phyloP scores from a whole-genome alignment of 2,113 vertebrate species.

The Alosa alosa region DNA sequence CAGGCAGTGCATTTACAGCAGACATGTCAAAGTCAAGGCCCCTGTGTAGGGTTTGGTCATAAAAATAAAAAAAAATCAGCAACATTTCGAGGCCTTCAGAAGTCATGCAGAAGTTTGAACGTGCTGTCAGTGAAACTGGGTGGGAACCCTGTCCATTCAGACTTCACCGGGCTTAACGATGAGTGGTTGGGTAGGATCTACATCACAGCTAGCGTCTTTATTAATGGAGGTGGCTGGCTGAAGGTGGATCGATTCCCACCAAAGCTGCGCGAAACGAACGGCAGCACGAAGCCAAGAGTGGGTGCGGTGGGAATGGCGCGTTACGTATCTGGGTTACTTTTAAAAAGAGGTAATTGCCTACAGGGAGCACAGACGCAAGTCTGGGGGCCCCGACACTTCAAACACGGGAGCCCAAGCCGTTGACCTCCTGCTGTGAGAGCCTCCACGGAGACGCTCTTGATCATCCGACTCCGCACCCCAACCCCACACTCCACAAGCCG shows the following conservation, averaged over 20 bases:
- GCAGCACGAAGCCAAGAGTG: not conserved
- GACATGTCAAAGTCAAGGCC: too few relatives aligned
- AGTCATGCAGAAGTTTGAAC: too few relatives aligned
- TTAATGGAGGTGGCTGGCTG: not conserved
- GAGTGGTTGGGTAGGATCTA: not conserved
- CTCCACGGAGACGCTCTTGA: slow-evolving; percentile 49
- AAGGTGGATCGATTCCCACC: not conserved
- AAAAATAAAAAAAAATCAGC: too few relatives aligned
- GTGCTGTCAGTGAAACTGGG: too few relatives aligned
- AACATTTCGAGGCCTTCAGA: too few relatives aligned
- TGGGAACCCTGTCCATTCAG: not conserved
- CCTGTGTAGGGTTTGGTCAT: too few relatives aligned
- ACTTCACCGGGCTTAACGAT: not conserved
- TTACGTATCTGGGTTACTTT: not conserved
- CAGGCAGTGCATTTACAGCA: too few relatives aligned
- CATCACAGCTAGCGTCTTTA: not conserved
- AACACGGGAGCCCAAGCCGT: slow-evolving; percentile 47
- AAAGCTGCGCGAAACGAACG: not conserved
- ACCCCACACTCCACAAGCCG: not conserved
- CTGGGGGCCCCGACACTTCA: slow-evolving; percentile 51
- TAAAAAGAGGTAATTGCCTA: slow-evolving; percentile 49
- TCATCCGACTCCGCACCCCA: slow-evolving; percentile 51
- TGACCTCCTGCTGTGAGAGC: slow-evolving; percentile 42
- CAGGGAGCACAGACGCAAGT: slow-evolving; percentile 41
- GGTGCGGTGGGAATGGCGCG: not conserved